Conservation (phyloP, 1,140 invertebrate genomes). For the Monochamus saltuarius region DNA sequence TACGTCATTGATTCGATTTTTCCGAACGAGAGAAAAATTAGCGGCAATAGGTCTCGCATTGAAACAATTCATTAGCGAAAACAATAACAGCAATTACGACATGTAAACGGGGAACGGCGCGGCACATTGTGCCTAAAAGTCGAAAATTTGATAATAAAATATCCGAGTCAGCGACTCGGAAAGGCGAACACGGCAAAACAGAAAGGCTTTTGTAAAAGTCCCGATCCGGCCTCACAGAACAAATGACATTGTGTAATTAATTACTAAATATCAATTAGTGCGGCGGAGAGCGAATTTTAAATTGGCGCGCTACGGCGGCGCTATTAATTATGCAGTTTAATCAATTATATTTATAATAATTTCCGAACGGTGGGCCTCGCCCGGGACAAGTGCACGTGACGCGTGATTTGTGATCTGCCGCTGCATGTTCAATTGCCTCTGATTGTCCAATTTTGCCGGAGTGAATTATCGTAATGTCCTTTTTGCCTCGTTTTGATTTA, state of each 20-base stretch:
- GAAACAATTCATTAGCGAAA: background rate
- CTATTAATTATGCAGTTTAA: constrained; percentile 16
- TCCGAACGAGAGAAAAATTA: too few relatives aligned
- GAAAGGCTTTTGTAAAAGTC: constrained; percentile 13
- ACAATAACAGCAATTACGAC: constrained; percentile 16
- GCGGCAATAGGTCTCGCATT: too few relatives aligned
- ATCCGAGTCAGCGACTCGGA: constrained; percentile 18
- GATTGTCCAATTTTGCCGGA: background rate
- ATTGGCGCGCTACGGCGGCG: constrained; percentile 11
- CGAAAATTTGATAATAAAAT: constrained; percentile 18
- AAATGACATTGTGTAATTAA: constrained; percentile 19
- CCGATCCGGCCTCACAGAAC: constrained; percentile 12
- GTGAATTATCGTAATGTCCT: background rate
- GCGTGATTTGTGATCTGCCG: constrained; percentile 14
- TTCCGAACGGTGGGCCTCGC: constrained; percentile 3
- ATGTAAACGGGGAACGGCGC: constrained; percentile 6
- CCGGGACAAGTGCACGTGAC: constrained; percentile 13
- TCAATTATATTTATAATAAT: constrained; percentile 22
- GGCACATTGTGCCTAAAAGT: constrained; percentile 13
- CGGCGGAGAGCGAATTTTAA: constrained; percentile 16
- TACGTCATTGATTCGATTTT: too few relatives aligned
- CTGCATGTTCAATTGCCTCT: constrained; percentile 6
- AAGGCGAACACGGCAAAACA: background rate
- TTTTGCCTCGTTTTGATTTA: too few relatives aligned
- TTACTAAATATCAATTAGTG: constrained; percentile 22